Percentiles rank a stretch among this genome's conserved stretches.
Evolutionary conservation across 1,140 invertebrate genomes (phyloP).

Genomic region (Arion vulgaris): DNA sequence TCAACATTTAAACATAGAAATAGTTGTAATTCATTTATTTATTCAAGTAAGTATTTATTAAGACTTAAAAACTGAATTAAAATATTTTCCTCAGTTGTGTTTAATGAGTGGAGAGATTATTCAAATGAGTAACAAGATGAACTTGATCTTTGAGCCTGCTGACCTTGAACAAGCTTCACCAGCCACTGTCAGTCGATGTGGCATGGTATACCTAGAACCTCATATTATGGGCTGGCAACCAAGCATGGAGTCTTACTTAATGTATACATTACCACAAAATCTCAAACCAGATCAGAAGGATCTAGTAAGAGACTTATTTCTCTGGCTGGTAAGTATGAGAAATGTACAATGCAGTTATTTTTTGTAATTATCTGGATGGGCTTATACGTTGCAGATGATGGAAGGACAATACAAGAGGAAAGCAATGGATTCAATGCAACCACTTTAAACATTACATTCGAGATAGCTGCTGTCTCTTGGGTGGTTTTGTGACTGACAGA

Average conservation of each 20-base stretch:
- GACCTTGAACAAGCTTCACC: slow-evolving; percentile 77
- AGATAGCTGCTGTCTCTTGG: no score
- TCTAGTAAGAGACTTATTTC: slow-evolving; percentile 56
- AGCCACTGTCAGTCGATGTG: slow-evolving; percentile 76
- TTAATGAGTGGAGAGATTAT: slow-evolving; percentile 75
- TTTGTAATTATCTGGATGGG: slow-evolving; percentile 59
- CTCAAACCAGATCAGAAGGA: slow-evolving; percentile 56
- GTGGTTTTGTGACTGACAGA: no score
- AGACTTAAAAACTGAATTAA: no score
- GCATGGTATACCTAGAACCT: slow-evolving; percentile 74
- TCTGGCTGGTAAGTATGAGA: slow-evolving; percentile 55
- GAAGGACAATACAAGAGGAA: no score
- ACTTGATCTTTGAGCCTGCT: slow-evolving; percentile 74
- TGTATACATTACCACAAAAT: slow-evolving; percentile 68
- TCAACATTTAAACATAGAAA: no score
- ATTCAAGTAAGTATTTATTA: no score
- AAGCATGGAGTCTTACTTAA: slow-evolving; percentile 71
- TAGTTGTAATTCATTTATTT: no score
- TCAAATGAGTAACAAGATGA: slow-evolving; percentile 74
- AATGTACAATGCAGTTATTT: slow-evolving; percentile 66
- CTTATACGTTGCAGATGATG: no score
- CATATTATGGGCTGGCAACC: slow-evolving; percentile 73
- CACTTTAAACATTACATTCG: no score
- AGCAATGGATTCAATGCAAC: no score
- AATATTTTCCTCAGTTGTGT: slow-evolving; percentile 65